Base-by-base conservation (phyloP, 2,113 vertebrate genomes). In the Triplophysa tibetana region DNA sequence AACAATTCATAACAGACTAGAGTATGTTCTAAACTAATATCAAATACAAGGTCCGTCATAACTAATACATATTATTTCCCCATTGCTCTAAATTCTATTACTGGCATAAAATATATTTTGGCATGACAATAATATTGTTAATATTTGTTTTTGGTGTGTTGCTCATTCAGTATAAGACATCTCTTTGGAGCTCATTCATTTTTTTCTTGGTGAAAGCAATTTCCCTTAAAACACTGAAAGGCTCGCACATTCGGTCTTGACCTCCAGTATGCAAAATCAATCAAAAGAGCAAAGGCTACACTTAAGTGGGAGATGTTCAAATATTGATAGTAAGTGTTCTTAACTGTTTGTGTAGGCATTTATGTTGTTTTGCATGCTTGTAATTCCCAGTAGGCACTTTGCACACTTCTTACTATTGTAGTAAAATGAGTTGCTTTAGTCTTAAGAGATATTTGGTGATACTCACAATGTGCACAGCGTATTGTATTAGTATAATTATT, bases 201-300 rank as follows among this genome's bases (percentile, higher is more conserved):
- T 11, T n/a, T 38, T 23, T 50, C 17, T 33, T 2, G 6, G 26
- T 6, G 19, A 64, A 63, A 63, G 24, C 26, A 29, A 19, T 62
- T 67, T 80, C 67, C 61, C 38, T 45, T 24, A 79, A 79, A 61
- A 48, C 21, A 48, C 38, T 63, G 26, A 8, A 67, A 81, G 23
- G 70, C 48, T 43, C 73, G 70, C 54, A 80, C 78, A 87, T 87
- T 79, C 82, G 81, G 81, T 86, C 84, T 72, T 62, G 78, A 78
- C 61, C 63, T 33, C 41, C 65, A 85, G 79, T 87, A 88, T 83
- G 62, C 85, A 73, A 87, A 89, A 88, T 90, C 88, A 83, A 90
- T 90, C 65, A 60, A 75, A 10, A 63, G 75, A 74, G 73, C 70
- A 63, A 60, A 70, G n/a, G 64, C 9, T 77, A 78, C 58, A 54